Conservation (phyloP, 1,140 invertebrate species). For the Bombus cullumanus region DNA sequence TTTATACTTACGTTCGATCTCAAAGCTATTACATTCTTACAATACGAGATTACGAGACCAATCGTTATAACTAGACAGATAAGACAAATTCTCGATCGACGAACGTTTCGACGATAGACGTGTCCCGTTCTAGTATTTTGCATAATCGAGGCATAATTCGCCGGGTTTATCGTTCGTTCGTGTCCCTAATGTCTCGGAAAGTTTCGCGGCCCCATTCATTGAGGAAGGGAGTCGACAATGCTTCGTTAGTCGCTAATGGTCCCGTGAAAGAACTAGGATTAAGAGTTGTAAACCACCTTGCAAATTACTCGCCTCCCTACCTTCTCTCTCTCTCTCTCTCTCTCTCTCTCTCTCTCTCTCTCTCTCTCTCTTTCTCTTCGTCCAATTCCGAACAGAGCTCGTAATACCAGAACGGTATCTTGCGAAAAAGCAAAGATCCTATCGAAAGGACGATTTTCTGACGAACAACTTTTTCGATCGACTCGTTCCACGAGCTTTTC, state of each 20-base stretch:
- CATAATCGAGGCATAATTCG: conserved; percentile 73
- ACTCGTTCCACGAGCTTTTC: neutral
- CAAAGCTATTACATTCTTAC: no score
- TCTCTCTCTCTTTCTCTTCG: neutral
- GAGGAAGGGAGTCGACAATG: conserved; percentile 64
- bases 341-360: neutral
- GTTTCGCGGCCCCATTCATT: conserved; percentile 30
- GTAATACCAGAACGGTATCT: neutral
- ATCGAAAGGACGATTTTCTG: neutral
- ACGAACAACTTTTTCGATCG: neutral
- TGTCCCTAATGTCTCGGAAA: conserved; percentile 69
- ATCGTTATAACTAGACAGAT: neutral
- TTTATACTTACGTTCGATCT: no score
- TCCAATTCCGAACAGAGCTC: neutral
- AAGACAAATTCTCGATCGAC: neutral
- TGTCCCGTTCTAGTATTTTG: conserved; percentile 56
- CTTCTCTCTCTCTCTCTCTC: neutral
- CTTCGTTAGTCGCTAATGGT: conserved; percentile 72
- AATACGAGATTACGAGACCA: neutral
- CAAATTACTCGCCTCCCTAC: conserved; percentile 67
- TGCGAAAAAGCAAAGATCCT: neutral
- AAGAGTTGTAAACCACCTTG: conserved; percentile 74
- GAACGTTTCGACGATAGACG: neutral
- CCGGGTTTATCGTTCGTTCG: conserved; percentile 71
- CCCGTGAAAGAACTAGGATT: conserved; percentile 73